Conservation (phyloP, 1,140 invertebrate species). For the Maniola jurtina region DNA sequence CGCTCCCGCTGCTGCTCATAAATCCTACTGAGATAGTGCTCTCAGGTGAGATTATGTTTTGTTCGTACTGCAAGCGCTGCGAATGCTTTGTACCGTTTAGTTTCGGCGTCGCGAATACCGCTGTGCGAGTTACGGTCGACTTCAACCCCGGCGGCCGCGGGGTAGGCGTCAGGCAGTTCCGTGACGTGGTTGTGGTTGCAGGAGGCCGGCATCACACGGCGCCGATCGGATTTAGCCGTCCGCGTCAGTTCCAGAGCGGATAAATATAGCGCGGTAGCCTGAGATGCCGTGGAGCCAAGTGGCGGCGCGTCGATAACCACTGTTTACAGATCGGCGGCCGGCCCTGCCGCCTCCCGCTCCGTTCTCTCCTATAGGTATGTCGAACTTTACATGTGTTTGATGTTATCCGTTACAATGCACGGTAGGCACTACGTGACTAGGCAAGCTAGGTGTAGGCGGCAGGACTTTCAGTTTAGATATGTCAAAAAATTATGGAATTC, state of each 20-base stretch:
- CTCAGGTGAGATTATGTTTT: conserved; percentile 55
- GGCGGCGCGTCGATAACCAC: conserved; percentile 72
- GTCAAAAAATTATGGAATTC: too few species aligned
- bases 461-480: background rate
- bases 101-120: conserved; percentile 56
- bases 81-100: conserved; percentile 38
- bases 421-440: conserved; percentile 20
- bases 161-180: conserved; percentile 50
- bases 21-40: conserved; percentile 67
- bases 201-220: conserved; percentile 69
- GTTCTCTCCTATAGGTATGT: conserved; percentile 72
- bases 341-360: conserved; percentile 70
- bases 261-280: conserved; percentile 74
- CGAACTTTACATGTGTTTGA: conserved; percentile 56
- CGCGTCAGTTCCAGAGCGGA: conserved; percentile 70
- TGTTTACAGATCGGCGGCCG: conserved; percentile 75
- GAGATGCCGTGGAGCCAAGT: conserved; percentile 67
- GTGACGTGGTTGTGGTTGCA: conserved; percentile 76
- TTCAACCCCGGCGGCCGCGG: conserved; percentile 47
- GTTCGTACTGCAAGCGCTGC: conserved; percentile 46
- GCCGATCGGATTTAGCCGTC: conserved; percentile 72
- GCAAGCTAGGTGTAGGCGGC: background rate
- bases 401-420: conserved; percentile 48
- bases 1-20: conserved; percentile 65
- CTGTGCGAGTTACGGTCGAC: conserved; percentile 57